These are phyloP conservation scores for Tribolium madens DNA, from an alignment of 1,140 invertebrate species.

Conservation along the genomic window DNA sequence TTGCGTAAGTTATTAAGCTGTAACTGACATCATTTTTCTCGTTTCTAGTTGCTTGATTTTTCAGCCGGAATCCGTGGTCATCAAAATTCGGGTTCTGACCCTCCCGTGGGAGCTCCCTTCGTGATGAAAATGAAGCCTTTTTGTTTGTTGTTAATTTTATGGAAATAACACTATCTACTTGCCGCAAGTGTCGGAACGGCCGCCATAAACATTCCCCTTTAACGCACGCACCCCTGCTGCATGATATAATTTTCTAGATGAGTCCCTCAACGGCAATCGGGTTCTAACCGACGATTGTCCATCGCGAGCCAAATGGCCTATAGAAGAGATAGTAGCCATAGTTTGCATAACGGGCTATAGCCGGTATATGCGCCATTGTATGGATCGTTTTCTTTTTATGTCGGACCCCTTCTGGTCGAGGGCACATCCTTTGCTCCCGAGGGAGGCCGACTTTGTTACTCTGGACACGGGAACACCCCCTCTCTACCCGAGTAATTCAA, in stretches of 20 bases:
- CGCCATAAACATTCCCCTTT: slow-evolving; percentile 52
- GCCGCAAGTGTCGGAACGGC: slow-evolving; percentile 56
- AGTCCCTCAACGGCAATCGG: slow-evolving; percentile 56
- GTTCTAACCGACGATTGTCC: slow-evolving; percentile 61
- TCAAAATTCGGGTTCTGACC: neutral
- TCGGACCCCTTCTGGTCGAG: slow-evolving; percentile 53
- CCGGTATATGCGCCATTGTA: slow-evolving; percentile 56
- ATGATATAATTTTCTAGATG: slow-evolving; percentile 60
- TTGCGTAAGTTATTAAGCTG: neutral
- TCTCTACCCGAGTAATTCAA: slow-evolving; percentile 53
- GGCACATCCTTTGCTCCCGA: slow-evolving; percentile 46
- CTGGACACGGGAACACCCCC: slow-evolving; percentile 40
- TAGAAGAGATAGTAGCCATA: slow-evolving; percentile 60
- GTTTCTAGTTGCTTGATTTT: neutral
- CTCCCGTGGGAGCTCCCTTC: neutral
- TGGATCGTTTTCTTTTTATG: slow-evolving; percentile 59
- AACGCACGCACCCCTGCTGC: slow-evolving; percentile 52
- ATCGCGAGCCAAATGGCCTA: slow-evolving; percentile 57
- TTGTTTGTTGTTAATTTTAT: slow-evolving; percentile 58
- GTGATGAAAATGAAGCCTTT: slow-evolving; percentile 51
- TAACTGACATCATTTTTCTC: no score
- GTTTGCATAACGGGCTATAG: slow-evolving; percentile 60
- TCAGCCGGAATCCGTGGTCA: neutral
- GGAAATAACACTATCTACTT: slow-evolving; percentile 57
- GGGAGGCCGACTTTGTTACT: slow-evolving; percentile 51